These are phyloP conservation scores for Oxyura jamaicensis DNA, from an alignment of 2,113 vertebrate species.

Conservation along the genomic window DNA sequence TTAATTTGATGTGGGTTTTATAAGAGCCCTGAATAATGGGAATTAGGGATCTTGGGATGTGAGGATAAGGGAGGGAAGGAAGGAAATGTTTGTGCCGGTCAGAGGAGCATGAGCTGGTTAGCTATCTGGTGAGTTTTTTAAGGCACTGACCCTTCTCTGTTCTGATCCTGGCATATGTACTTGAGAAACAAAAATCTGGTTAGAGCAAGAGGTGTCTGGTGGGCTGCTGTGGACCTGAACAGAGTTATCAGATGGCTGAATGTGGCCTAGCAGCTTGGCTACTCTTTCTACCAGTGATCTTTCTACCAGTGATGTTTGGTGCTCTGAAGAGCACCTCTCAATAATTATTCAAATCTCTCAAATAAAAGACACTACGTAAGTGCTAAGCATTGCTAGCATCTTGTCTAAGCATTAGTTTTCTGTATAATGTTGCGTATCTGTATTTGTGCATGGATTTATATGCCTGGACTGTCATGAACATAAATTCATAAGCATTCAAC, in stretches of 20 bases:
- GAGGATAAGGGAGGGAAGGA: not conserved
- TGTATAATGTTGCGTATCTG: rapidly evolving
- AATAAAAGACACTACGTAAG: not conserved
- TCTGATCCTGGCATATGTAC: rapidly evolving
- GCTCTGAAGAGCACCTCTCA: not conserved
- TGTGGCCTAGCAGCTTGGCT: not conserved
- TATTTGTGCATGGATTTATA: not conserved
- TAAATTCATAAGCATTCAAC: not conserved
- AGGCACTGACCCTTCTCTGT: not conserved
- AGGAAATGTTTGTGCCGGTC: not conserved
- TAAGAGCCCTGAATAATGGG: not conserved
- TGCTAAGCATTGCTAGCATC: not conserved
- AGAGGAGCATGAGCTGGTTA: not conserved
- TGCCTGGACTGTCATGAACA: not conserved
- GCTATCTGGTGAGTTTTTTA: not conserved
- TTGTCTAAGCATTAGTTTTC: not conserved
- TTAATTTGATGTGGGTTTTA: not conserved
- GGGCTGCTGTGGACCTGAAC: not conserved
- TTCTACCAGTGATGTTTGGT: not conserved
- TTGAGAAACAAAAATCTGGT: not conserved
- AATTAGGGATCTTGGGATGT: not conserved
- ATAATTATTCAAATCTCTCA: not conserved
- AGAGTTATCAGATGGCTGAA: not conserved
- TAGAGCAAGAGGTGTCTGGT: not conserved
- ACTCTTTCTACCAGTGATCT: not conserved